Percentiles rank a stretch among this genome's conserved stretches.
phyloP scores from a whole-genome alignment of 1,140 invertebrate species.

The Pseudomyrmex cubaensis region DNA sequence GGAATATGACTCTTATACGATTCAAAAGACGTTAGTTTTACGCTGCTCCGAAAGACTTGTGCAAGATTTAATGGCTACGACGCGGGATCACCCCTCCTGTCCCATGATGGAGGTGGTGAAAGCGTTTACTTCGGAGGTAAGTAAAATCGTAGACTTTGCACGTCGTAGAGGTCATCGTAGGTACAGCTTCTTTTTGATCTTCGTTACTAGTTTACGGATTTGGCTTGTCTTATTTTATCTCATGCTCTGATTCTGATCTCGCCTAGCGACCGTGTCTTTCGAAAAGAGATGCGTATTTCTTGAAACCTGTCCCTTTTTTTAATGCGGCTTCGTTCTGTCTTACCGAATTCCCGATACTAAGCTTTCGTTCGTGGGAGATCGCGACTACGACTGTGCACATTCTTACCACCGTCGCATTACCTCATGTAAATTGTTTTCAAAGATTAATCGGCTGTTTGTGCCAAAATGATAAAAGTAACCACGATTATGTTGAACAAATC shows the following conservation, averaged over 20 bases:
- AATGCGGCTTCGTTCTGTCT: background rate
- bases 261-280: background rate
- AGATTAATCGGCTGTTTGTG: background rate
- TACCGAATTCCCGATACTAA: background rate
- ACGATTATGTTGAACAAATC: background rate
- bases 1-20: constrained; percentile 70
- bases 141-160: constrained; percentile 27
- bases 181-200: constrained; percentile 56
- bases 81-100: constrained; percentile 2
- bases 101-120: constrained; percentile 87
- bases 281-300: background rate
- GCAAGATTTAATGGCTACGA: constrained; percentile 64
- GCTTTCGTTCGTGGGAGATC: background rate
- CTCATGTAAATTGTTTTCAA: background rate
- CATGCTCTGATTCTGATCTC: background rate
- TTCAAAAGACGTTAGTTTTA: constrained; percentile 64
- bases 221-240: background rate
- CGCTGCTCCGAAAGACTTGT: constrained; percentile 59
- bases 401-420: no score
- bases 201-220: background rate
- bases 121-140: constrained; percentile 89
- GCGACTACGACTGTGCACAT: background rate
- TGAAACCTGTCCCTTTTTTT: no score
- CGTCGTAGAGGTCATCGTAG: constrained; percentile 78
- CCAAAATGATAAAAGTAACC: background rate